Conservation (phyloP, 2,113 vertebrate species). For the Hemiprocne comata region DNA sequence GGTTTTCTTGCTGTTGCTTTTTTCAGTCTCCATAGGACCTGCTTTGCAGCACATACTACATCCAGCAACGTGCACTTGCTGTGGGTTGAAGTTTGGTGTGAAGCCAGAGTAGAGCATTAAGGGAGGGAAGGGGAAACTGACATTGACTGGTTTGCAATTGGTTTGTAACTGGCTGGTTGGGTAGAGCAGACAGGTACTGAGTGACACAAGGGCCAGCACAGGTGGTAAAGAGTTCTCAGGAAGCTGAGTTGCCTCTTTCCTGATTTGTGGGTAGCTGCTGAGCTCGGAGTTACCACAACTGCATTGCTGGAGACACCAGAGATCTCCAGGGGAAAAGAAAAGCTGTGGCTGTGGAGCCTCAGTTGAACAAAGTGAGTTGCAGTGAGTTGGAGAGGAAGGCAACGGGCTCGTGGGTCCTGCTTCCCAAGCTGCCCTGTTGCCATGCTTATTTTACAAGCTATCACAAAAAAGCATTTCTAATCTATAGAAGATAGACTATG, state of each 20-base stretch:
- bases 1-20: neutral
- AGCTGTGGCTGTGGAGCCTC: neutral
- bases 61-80: rapidly evolving
- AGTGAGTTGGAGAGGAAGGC: neutral
- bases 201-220: rapidly evolving
- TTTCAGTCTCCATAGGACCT: neutral
- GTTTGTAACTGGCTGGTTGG: neutral
- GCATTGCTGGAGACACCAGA: rapidly evolving
- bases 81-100: neutral
- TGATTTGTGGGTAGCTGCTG: neutral
- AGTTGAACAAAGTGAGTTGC: neutral
- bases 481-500: neutral
- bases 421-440: neutral
- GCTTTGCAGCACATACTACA: rapidly evolving
- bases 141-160: neutral
- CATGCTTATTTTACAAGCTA: neutral
- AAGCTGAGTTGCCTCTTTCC: neutral
- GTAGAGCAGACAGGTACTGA: neutral
- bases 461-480: neutral
- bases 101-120: neutral
- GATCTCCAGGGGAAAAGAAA: neutral
- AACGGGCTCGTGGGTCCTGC: rapidly evolving
- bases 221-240: neutral
- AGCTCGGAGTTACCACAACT: neutral
- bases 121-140: neutral